These are phyloP conservation scores for Ammodytes marinus DNA, from an alignment of 2,113 vertebrate genomes.

Conservation along the genomic window DNA sequence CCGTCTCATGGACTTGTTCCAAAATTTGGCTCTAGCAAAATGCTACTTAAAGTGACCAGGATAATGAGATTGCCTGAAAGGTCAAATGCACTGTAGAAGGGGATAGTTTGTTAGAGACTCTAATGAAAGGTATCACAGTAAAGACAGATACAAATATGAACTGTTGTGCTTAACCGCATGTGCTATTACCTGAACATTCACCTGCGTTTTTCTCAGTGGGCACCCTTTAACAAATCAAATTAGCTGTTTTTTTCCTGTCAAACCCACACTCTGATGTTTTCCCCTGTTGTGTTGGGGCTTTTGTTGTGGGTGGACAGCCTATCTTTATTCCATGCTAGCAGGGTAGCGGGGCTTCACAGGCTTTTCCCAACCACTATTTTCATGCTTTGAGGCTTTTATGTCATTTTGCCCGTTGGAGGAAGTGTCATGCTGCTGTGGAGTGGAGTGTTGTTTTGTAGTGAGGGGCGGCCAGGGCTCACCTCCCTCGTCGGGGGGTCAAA, in stretches of 20 bases:
- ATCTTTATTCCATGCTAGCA: constrained; percentile 57
- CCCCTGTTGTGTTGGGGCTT: constrained; percentile 58
- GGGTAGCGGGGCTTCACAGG: constrained; percentile 61
- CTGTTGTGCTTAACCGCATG: constrained; percentile 27
- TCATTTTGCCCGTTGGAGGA: constrained; percentile 71
- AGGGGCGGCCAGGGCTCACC: constrained; percentile 55
- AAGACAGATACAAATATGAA: constrained; percentile 43
- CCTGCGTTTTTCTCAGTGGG: constrained; percentile 73
- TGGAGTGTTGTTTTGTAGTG: constrained; percentile 71
- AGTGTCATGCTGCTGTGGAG: constrained; percentile 74
- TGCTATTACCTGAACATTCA: constrained; percentile 66
- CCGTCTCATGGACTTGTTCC: not conserved
- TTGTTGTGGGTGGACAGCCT: constrained; percentile 65
- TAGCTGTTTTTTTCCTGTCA: not conserved
- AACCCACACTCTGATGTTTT: constrained; percentile 69
- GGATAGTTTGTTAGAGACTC: constrained; percentile 14
- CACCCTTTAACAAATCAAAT: constrained; percentile 22
- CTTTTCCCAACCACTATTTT: constrained; percentile 67
- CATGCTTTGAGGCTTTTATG: constrained; percentile 74
- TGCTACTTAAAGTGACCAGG: not conserved
- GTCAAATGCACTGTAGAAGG: not conserved
- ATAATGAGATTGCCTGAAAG: not conserved
- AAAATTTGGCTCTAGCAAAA: too few species aligned
- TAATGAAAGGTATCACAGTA: constrained; percentile 57
- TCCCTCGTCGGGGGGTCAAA: constrained; percentile 43